These are phyloP conservation scores for Yasuhikotakia modesta DNA, from an alignment of 2,797 vertebrate genomes.

Conservation along the genomic window DNA sequence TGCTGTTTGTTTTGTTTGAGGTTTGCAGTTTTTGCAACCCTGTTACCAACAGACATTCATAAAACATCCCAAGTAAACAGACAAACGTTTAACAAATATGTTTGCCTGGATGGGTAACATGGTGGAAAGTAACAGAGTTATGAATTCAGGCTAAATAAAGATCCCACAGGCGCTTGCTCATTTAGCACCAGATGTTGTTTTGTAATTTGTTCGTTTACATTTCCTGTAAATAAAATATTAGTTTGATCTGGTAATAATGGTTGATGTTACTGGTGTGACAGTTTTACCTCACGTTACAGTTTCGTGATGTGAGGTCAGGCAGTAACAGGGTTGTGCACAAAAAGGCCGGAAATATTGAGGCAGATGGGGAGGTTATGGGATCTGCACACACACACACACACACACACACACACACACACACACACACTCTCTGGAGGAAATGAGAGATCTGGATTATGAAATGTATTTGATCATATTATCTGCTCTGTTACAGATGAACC, in stretches of 20 bases:
- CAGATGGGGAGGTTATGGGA: slow-evolving; percentile 41
- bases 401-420: slow-evolving; percentile 37
- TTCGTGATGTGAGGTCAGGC: too few relatives aligned
- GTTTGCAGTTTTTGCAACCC: background rate
- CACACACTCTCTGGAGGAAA: slow-evolving; percentile 23
- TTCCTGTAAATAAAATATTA: too few relatives aligned
- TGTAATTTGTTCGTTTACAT: background rate
- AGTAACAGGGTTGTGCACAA: background rate
- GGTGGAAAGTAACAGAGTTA: background rate
- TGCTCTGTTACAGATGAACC: slow-evolving; percentile 86
- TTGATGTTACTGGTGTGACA: too few relatives aligned
- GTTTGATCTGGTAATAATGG: too few relatives aligned
- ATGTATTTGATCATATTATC: slow-evolving; percentile 24
- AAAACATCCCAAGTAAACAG: too few relatives aligned
- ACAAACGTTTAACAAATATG: too few relatives aligned
- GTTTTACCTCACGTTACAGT: too few relatives aligned
- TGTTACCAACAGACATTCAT: background rate
- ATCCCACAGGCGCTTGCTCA: background rate
- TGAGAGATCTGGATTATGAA: slow-evolving; percentile 35
- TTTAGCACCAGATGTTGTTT: background rate
- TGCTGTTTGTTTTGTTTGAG: background rate
- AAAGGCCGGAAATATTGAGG: background rate
- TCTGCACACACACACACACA: slow-evolving; percentile 6
- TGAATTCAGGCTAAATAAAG: background rate
- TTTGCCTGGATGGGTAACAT: background rate